Conservation (phyloP, 2,888 invertebrate genomes). For the Apotomis capreana region DNA sequence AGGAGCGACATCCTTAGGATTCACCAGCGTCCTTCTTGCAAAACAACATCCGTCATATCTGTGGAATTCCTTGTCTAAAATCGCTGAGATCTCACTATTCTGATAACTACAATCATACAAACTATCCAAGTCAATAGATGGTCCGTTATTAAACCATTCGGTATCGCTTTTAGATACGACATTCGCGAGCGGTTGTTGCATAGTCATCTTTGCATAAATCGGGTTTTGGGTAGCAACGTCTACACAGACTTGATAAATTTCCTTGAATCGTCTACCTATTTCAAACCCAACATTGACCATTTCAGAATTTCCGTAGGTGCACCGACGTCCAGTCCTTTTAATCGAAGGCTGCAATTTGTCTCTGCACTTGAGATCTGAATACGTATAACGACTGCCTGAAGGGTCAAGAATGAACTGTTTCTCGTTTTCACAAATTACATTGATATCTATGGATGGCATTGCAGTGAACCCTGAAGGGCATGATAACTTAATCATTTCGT, state of each 20-base stretch:
- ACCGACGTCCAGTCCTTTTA: constrained; percentile 46
- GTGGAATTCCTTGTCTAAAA: constrained; percentile 47
- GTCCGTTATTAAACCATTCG: constrained; percentile 49
- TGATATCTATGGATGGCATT: constrained; percentile 44
- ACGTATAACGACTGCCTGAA: constrained; percentile 47
- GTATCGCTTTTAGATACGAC: constrained; percentile 36
- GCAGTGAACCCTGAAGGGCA: constrained; percentile 53
- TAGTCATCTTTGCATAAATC: constrained; percentile 51
- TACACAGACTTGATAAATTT: constrained; percentile 59
- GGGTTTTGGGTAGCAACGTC: constrained; percentile 52
- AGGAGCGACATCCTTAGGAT: constrained; percentile 56
- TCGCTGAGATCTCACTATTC: constrained; percentile 45
- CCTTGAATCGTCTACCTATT: constrained; percentile 42
- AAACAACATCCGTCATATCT: constrained; percentile 57
- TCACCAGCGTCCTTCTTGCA: constrained; percentile 58
- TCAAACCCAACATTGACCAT: constrained; percentile 53
- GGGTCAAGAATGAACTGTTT: constrained; percentile 47
- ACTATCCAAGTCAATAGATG: constrained; percentile 49
- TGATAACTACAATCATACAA: constrained; percentile 57
- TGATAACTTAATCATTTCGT: constrained; percentile 47
- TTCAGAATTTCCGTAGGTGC: constrained; percentile 51
- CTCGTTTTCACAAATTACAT: constrained; percentile 52
- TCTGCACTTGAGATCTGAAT: constrained; percentile 55
- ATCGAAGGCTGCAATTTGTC: constrained; percentile 47
- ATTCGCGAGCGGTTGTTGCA: constrained; percentile 48